Base-by-base conservation (phyloP, 2,113 vertebrate species). In the Callipepla squamata region DNA sequence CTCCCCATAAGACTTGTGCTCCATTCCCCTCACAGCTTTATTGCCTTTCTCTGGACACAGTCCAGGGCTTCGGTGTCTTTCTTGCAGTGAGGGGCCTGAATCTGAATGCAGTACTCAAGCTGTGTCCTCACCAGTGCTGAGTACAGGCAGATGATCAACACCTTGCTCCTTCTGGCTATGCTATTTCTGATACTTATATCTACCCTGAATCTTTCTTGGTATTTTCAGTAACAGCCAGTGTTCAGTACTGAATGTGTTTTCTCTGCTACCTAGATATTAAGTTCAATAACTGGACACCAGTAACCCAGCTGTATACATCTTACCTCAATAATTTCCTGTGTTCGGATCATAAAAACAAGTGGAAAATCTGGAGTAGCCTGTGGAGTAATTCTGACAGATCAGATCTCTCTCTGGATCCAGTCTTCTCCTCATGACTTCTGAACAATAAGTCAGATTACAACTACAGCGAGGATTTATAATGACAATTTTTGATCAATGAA, bases 241-340 rank as follows among this genome's bases (percentile, higher is more conserved):
- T 69, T 84, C 32, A 59, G 22, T 25, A 50, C 3, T 30, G 75
- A 57, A 38, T 55, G 68, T 6, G 10, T 47, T 85, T 25, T 47
- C 7, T 73, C 59, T 75, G n/a, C 26, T 83, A 25, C 13, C 26
- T 51, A 13, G 23, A 15, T 65, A 25, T 16, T 1, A 69, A 32
- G 6, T 69, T 74, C 0, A 0, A 1, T 74, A 77, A 63, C 17
- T 34, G 44, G 9, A 51, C 59, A 23, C 42, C 28, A 53, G 21
- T 69, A 58, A 21, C 50, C 23, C 42, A 9, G 13, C 17, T 80
- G 25, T 32, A 28, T 69, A 47, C 15, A 26, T n/a, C 28, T 63
- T 50, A 48, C 28, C 57, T 89, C 79, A 73, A n/a, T 50, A 36
- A 72, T 80, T 85, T 73, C 11, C 42, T 70, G 5, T 38, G 21